Evolutionary conservation across 2,113 vertebrate species (phyloP), one percentile per base, ranked within the genome.

Genomic region (Phyllopteryx taeniolatus): DNA sequence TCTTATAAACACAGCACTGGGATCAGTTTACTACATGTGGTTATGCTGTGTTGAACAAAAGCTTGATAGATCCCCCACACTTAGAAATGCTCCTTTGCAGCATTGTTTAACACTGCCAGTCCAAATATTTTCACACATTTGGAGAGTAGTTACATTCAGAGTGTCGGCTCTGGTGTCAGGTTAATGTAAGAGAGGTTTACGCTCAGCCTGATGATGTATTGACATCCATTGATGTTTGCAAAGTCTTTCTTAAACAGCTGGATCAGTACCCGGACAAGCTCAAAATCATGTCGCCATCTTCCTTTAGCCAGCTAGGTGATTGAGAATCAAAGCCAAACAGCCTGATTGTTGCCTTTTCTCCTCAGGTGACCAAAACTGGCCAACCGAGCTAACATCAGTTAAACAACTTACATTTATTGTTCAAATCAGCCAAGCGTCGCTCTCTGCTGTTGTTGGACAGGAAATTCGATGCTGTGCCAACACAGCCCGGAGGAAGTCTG

Each of bases 371-470:
- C 85, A 72, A 85, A 78, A 46, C 74, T 43, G 15, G 47, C 70
- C 20, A 13, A 75, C 19, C 70, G 35, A 39, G 35, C 35, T 83
- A 80, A 86, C 86, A 88, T 89, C 73, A 79, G 70, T 83, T 84
- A 85, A 68, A 78, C 74, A 73, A 59, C 1, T 73, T 43, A 8
- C 91, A 90, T 90, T 92, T 91, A 90, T 92, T 90, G 87, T 90
- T 90, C 22, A 71, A 87, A 85, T 86, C 87, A 85, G 82, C 83
- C 84, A 84, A 84, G 86, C 84, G 78, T 88, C 85, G 69, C 86
- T 7, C 67, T 79, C 57, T 90, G 87, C 86, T 90, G 88, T 84
- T 90, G 84, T 91, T 90, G 88, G 91, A 91, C 74, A 86, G 85
- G 84, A 88, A 89, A 87, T 42, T 66, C 73, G 70, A 80, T 1